Percentiles rank a stretch among this genome's conserved stretches.
These are phyloP conservation scores for Aplysia californica DNA, from an alignment of 1,140 invertebrate genomes.

Conservation along the genomic window DNA sequence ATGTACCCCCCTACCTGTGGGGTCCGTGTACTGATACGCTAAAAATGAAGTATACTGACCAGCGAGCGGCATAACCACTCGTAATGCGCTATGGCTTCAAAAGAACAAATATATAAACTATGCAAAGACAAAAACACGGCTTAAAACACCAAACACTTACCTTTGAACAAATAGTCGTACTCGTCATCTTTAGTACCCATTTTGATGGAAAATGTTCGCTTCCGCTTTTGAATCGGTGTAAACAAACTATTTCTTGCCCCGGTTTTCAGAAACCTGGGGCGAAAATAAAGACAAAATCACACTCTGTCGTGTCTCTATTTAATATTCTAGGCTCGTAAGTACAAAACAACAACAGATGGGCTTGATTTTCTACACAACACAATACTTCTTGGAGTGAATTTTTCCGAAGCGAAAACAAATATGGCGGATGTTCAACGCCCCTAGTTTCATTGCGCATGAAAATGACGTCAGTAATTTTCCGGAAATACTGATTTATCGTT, in stretches of 20 bases:
- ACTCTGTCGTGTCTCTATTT: neutral
- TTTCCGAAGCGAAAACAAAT: conserved; percentile 26
- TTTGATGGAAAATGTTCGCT: conserved; percentile 41
- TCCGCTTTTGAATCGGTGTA: conserved; percentile 47
- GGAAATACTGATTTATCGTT: too few relatives aligned
- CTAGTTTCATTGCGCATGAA: conserved; percentile 40
- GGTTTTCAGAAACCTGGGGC: neutral
- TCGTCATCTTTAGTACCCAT: conserved; percentile 91
- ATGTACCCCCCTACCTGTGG: too few relatives aligned
- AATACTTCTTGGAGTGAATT: neutral
- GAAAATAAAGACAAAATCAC: conserved; percentile 23
- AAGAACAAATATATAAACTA: too few relatives aligned
- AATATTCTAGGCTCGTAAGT: neutral
- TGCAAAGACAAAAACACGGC: too few relatives aligned
- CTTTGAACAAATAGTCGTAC: conserved; percentile 99
- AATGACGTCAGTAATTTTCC: conserved; percentile 34
- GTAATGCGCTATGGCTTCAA: too few relatives aligned
- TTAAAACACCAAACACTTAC: too few relatives aligned
- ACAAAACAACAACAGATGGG: conserved; percentile 15
- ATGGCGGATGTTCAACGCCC: conserved; percentile 43
- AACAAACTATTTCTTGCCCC: conserved; percentile 38
- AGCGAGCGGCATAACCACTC: too few relatives aligned
- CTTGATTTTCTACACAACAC: conserved; percentile 14
- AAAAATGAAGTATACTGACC: too few relatives aligned
- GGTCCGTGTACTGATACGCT: too few relatives aligned